Percentiles rank a stretch among this genome's conserved stretches.
phyloP scores from a whole-genome alignment of 2,797 vertebrate genomes.

The Fratercula arctica region DNA sequence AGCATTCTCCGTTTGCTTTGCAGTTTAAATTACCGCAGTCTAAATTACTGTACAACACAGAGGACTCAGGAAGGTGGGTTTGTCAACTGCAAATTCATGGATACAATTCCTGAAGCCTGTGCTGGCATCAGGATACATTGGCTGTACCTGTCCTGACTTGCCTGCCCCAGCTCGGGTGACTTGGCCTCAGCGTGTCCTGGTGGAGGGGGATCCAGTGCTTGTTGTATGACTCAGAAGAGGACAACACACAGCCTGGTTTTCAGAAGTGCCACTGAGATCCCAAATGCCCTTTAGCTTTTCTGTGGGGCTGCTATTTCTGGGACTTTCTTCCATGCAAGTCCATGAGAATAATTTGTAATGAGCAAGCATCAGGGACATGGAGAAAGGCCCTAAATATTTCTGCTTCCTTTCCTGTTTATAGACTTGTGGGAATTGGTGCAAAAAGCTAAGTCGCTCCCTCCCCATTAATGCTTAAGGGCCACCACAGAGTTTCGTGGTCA shows the following conservation, averaged over 20 bases:
- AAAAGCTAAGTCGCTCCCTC: background rate
- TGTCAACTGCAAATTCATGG: rapidly evolving
- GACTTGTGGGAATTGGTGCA: background rate
- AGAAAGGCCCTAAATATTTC: background rate
- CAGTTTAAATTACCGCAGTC: background rate
- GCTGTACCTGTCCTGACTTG: background rate
- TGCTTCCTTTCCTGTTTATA: background rate
- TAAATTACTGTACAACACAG: background rate
- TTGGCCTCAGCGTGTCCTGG: background rate
- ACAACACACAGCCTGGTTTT: background rate
- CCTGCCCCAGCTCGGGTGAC: background rate
- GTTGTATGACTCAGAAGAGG: background rate
- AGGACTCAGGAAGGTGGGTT: background rate
- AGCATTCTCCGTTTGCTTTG: background rate
- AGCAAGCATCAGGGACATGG: background rate
- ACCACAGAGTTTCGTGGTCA: background rate
- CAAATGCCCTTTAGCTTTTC: background rate
- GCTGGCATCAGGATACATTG: background rate
- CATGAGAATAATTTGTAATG: background rate
- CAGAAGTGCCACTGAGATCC: background rate
- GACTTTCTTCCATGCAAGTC: background rate
- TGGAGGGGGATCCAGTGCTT: background rate
- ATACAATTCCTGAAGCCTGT: background rate
- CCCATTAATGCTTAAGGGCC: background rate
- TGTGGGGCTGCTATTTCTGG: background rate